Base-by-base conservation (phyloP, 2,113 vertebrate genomes). In the Oceanodroma tethys region DNA sequence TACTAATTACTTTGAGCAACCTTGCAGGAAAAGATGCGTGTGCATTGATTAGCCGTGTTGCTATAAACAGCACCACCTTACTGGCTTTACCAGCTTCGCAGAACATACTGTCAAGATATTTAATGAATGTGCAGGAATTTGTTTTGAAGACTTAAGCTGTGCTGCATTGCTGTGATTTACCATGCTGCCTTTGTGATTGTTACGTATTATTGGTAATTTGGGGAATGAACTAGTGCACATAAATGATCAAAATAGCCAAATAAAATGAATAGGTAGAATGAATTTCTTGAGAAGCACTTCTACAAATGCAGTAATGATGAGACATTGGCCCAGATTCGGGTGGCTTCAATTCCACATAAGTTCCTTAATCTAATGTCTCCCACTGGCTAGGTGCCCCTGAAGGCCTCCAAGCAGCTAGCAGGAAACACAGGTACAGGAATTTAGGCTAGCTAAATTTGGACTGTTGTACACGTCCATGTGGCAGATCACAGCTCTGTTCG, bases 1-100 rank as follows among this genome's bases (percentile, higher is more conserved):
- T 94, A 62, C 55, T 95, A 87, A 97, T 94, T 93, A 95, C 80
- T 95, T 91, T 38, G 70, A 95, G 42, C 76, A 95, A 34, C n/a
- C 78, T 95, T 95, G 70, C 58, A 94, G 71, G 78, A 85, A 75
- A 66, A 81, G 91, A 85, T 87, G 55, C 3, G 15, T 71, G 55
- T 86, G 81, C 74, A 52, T 76, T 62, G 74, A 89, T 91, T 79
- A 92, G 40, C 65, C 72, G 59, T 6, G 13, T 79, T 95, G 63
- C 78, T 96, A 73, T 59, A 80, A 94, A 91, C 36, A 88, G 62
- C 45, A 95, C 8, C 48, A 85, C 60, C 88, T 89, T 36, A 59
- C 38, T 73, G 71, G n/a, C 67, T 91, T 73, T 66, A 78, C 58
- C 55, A 87, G 53, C 70, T 83, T 15, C 4, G 5, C 2, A 4